Percentiles rank a stretch among this genome's conserved stretches.
phyloP scores from a whole-genome alignment of 2,888 invertebrate genomes.

The Andrena bicolor region DNA sequence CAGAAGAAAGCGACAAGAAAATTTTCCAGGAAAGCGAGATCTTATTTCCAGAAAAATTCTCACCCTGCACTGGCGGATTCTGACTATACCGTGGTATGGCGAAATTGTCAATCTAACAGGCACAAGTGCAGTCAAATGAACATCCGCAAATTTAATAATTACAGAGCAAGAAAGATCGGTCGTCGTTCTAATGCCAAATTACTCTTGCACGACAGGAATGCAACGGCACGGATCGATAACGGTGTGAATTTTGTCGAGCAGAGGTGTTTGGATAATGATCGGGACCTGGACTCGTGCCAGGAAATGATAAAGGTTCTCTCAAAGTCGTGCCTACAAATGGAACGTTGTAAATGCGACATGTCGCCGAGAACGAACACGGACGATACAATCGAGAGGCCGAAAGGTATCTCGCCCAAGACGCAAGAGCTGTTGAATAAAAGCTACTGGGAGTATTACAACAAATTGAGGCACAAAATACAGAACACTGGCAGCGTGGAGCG shows the following conservation, averaged over 20 bases:
- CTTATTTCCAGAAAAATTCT: constrained; percentile 64
- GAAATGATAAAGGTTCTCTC: constrained; percentile 21
- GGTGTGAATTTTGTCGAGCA: constrained; percentile 6
- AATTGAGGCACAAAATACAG: constrained; percentile 65
- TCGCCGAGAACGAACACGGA: constrained; percentile 47
- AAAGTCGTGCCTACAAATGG: constrained; percentile 17
- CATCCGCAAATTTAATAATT: constrained; percentile 6
- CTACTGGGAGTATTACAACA: constrained; percentile 80
- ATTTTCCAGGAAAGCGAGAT: constrained; percentile 64
- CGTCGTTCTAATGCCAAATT: constrained; percentile 25
- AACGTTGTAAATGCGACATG: constrained; percentile 28
- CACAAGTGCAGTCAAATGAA: constrained; percentile 49
- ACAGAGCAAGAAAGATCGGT: constrained; percentile 6
- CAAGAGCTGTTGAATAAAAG: constrained; percentile 77
- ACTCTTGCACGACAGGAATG: not conserved
- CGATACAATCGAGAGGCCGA: constrained; percentile 54
- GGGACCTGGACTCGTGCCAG: not conserved
- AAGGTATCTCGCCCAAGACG: constrained; percentile 74
- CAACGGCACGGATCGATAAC: constrained; percentile 10
- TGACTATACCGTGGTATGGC: constrained; percentile 59
- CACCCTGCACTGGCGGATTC: constrained; percentile 61
- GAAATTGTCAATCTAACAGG: constrained; percentile 53
- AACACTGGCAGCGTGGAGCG: constrained; percentile 56
- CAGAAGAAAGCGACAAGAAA: constrained; percentile 39
- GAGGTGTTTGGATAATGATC: constrained; percentile 12